Evolutionary conservation across 2,797 vertebrate species (phyloP).

Genomic region (Tinamus major): DNA sequence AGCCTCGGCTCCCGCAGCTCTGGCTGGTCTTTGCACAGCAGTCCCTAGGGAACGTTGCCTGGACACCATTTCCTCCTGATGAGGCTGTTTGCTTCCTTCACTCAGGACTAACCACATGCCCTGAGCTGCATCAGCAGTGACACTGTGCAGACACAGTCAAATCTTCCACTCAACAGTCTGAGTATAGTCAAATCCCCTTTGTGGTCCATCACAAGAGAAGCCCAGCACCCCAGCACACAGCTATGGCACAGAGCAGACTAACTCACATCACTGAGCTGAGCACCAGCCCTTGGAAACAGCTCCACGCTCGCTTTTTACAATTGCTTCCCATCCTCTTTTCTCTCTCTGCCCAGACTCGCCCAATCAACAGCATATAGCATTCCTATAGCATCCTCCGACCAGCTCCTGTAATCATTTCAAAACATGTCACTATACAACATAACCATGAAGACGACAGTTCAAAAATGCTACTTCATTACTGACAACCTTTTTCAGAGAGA

Average conservation of each 20-base stretch:
- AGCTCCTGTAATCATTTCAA: slow-evolving; percentile 13
- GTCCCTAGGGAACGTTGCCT: not conserved
- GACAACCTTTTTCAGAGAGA: not conserved
- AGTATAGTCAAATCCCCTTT: not conserved
- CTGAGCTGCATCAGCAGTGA: not conserved
- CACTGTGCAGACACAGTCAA: not conserved
- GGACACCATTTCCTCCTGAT: not conserved
- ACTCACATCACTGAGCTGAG: not conserved
- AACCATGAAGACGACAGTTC: not conserved
- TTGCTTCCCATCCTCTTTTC: not conserved
- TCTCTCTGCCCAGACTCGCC: not conserved
- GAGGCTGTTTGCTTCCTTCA: not conserved
- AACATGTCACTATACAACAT: slow-evolving; percentile 26
- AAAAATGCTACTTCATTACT: not conserved
- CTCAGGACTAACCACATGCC: not conserved
- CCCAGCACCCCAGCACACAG: not conserved
- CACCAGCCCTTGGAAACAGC: not conserved
- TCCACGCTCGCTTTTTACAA: not conserved
- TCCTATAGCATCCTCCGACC: slow-evolving; percentile 34
- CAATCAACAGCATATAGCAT: not conserved
- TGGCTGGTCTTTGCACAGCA: not conserved
- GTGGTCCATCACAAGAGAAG: not conserved
- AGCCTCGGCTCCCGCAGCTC: not conserved
- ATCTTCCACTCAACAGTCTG: not conserved
- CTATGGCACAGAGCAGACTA: not conserved